Evolutionary conservation across 92 coral and sea anemone species (phyloP), one percentile per base, ranked within the genome.

Genomic region (Parazoanthus darwini): DNA sequence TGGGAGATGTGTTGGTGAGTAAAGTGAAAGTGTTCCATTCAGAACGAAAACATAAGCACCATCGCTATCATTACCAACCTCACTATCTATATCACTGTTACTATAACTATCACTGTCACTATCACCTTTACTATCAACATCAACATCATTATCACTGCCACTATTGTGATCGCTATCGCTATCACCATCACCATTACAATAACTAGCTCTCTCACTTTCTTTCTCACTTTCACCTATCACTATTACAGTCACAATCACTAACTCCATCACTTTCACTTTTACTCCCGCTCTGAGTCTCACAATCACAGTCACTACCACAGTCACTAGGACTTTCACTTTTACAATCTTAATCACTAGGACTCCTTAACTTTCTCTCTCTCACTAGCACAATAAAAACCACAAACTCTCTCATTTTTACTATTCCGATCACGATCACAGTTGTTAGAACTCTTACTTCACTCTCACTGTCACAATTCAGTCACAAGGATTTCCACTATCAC

Each of bases 1-100:
- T 35, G 54, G 80, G 14, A 44, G 23, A 25, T 76, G 80, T n/a
- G 80, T 76, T 76, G 80, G 80, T 76, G 80, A 76, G 80, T 76
- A 76, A 20, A 76, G n/a, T 63, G 70, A 63, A 63, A 63, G 26
- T 14, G 70, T 20, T 22, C 1, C 1, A 54, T 14, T 63, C n/a
- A 63, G 25, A 22, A 63, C n/a, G 70, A 22, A 6, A 63, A 2
- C 6, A 63, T 18, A 63, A 18, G 9, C 44, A 35, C 78, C 5
- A 38, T 38, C 44, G 14, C 26, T 44, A 39, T 39, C 80, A 42
- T 10, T 39, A 33, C 15, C 14, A 36, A 14, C 36, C 39, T 4
- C 66, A 58, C 18, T 58, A 14, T 13, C 23, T 15, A 0, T 58
- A 6, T 63, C 25, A 7, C 26, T 23, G 4, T 3, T 4, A 5